A percentile compares a stretch with the other conserved stretches of the same genome.
These are phyloP conservation scores for Pavo muticus DNA, from an alignment of 2,113 vertebrate genomes.

Conservation along the genomic window DNA sequence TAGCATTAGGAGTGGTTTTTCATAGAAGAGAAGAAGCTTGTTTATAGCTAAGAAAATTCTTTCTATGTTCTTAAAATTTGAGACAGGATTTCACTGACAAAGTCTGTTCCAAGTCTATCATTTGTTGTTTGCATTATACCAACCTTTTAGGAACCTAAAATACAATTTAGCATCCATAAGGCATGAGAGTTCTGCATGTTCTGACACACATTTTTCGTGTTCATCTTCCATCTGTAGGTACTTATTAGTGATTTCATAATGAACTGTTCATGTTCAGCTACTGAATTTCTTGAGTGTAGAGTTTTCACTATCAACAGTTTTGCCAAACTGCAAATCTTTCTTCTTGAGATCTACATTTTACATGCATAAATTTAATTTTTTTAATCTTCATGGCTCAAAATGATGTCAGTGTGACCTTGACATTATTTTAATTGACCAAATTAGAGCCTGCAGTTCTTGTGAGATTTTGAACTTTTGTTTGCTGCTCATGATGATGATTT, in stretches of 20 bases:
- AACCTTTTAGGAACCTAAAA: background rate
- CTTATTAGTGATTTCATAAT: background rate
- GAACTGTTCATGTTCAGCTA: background rate
- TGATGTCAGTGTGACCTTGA: background rate
- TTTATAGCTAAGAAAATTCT: background rate
- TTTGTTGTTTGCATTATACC: background rate
- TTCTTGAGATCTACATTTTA: background rate
- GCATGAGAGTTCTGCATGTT: background rate
- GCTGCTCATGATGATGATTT: background rate
- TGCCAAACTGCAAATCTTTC: background rate
- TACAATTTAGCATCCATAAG: background rate
- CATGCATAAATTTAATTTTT: background rate
- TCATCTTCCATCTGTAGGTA: background rate
- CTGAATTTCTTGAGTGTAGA: background rate
- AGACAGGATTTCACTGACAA: background rate
- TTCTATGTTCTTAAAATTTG: background rate
- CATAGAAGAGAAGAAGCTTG: background rate
- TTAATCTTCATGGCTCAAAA: background rate
- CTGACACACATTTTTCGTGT: background rate
- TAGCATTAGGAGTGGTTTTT: background rate
- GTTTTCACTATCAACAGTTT: background rate
- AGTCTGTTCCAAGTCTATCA: background rate
- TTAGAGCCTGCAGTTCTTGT: background rate
- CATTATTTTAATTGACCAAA: background rate
- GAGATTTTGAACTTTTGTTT: background rate